Base-by-base conservation (phyloP, 2,113 vertebrate genomes). In the Tragelaphus imberbis region DNA sequence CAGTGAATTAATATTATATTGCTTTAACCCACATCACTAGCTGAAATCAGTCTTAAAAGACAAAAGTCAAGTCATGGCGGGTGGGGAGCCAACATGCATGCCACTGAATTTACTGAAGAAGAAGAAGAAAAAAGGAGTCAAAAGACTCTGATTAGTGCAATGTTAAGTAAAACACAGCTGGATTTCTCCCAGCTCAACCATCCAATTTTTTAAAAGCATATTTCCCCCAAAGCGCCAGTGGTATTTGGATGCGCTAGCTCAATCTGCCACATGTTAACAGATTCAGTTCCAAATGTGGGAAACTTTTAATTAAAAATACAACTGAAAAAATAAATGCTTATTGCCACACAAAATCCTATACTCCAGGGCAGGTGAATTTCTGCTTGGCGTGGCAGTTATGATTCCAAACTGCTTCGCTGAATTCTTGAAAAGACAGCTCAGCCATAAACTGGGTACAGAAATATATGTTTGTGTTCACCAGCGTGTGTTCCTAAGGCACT, bases 261-360 rank as follows among this genome's bases (percentile, higher is more conserved):
- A 97, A 84, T 92, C 88, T 97, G 89, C 88, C 13, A 0, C 51
- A 71, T 63, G 58, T 96, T 97, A 84, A 96, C 15, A 94, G 82
- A 98, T 96, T 90, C 85, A 49, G 94, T 94, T 88, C 96, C 55
- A 0, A 92, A 97, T 97, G 80, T 80, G 79, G 85, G 97, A 98
- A 98, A 97, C 90, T 93, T 93, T 87, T 5, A 97, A 97, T 98
- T 98, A 96, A 97, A 97, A 82, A 55, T 36, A 82, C 12, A 55
- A 82, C 51, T 82, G 33, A 55, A 55, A 82, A 80, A 51, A 79
- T 33, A 53, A 97, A 93, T 98, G 97, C 98, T 98, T 88, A 97
- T 93, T 96, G 92, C 85, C 96, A 81, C 96, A 94, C 27, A 92
- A 97, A 98, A 96, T 97, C 96, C 92, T 93, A 95, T 89, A 36